Evolutionary conservation across 2,113 vertebrate species (phyloP).

Genomic region (Columba livia): DNA sequence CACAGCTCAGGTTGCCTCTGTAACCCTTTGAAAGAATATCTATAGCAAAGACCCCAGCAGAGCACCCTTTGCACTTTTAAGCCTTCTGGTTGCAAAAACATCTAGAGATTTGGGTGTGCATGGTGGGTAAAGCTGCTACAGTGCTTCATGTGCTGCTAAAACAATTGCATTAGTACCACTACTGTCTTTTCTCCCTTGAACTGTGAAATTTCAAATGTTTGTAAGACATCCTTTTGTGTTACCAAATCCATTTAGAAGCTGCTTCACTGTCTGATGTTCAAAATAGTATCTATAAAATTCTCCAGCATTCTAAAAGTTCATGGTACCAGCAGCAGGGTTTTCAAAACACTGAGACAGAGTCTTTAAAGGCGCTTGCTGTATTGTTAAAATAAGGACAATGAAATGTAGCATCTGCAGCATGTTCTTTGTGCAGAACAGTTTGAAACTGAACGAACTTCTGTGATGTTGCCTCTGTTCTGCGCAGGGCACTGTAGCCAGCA

Average conservation of each 20-base stretch:
- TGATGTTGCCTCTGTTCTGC: background rate
- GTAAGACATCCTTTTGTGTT: background rate
- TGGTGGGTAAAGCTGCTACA: background rate
- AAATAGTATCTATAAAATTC: background rate
- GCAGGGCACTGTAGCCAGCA: constrained; percentile 89
- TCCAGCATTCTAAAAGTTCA: background rate
- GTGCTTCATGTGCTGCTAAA: background rate
- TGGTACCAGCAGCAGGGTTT: background rate
- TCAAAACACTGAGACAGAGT: background rate
- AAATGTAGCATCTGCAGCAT: background rate
- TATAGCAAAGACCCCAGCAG: background rate
- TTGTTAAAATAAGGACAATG: background rate
- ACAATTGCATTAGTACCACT: background rate
- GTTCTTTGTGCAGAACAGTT: background rate
- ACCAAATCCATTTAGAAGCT: background rate
- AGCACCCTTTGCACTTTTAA: background rate
- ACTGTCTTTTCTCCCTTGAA: background rate
- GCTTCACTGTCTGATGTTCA: background rate
- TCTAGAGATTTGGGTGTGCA: background rate
- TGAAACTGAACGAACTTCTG: background rate
- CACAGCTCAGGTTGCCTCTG: background rate
- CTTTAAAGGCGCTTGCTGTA: background rate
- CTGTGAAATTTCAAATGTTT: background rate
- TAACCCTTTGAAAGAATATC: background rate
- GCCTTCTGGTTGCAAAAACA: background rate